Percentiles rank a stretch among this genome's conserved stretches.
Evolutionary conservation across 2,888 invertebrate genomes (phyloP).

Genomic region (Trypoxylon attenuatum): DNA sequence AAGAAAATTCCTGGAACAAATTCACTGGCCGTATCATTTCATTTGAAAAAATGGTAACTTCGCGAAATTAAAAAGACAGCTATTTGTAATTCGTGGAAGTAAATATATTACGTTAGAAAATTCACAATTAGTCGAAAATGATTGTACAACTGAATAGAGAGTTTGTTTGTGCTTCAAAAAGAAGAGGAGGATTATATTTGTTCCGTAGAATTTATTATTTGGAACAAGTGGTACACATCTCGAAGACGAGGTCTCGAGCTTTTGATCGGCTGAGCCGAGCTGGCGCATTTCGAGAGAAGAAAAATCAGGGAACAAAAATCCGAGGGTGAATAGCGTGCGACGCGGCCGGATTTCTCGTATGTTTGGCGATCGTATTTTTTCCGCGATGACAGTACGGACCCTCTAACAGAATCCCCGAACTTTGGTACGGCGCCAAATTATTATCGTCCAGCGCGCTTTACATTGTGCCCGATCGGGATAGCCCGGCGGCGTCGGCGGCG

Average conservation of each 20-base stretch:
- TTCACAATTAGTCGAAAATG: too few species aligned
- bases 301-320: conserved; percentile 23
- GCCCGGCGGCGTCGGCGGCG: conserved; percentile 20
- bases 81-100: too few species aligned
- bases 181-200: too few species aligned
- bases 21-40: too few species aligned
- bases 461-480: conserved; percentile 51
- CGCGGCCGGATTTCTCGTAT: conserved; percentile 48
- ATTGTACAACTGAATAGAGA: too few species aligned
- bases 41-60: too few species aligned
- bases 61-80: too few species aligned
- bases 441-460: conserved; percentile 55
- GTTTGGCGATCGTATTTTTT: conserved; percentile 64
- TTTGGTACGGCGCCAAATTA: conserved; percentile 67
- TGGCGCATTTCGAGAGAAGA: conserved; percentile 5
- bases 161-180: too few species aligned
- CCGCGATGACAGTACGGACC: conserved; percentile 52
- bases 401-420: conserved; percentile 62
- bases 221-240: too few species aligned
- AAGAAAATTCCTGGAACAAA: too few species aligned
- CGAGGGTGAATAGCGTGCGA: conserved; percentile 35
- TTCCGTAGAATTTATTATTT: too few species aligned
- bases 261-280: conserved; percentile 7
- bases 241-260: conserved; percentile 3
- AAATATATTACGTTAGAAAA: too few species aligned